Percentiles rank a stretch among this genome's conserved stretches.
Evolutionary conservation across 2,113 vertebrate species (phyloP).

Genomic region (Halichoeres trimaculatus): DNA sequence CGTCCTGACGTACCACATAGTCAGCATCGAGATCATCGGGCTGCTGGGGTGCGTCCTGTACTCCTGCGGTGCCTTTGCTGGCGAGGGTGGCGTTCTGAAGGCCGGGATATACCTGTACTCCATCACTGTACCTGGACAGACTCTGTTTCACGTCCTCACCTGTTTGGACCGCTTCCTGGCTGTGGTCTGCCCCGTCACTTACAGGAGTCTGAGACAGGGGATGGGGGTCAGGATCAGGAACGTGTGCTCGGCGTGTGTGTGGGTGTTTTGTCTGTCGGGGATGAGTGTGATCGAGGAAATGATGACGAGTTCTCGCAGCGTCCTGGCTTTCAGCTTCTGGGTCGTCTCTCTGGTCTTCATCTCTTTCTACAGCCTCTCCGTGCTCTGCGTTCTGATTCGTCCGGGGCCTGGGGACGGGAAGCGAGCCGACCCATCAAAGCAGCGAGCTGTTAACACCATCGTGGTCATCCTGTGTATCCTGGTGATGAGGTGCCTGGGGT

Average conservation of each 20-base stretch:
- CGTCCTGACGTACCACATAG: constrained; percentile 29
- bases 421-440: too few relatives aligned
- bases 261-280: constrained; percentile 16
- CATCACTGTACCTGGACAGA: neutral
- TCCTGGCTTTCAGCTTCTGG: too few relatives aligned
- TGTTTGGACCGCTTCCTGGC: constrained; percentile 32
- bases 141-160: neutral
- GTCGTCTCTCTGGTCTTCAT: too few relatives aligned
- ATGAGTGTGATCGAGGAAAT: too few relatives aligned
- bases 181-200: constrained; percentile 35
- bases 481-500: too few relatives aligned
- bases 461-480: too few relatives aligned
- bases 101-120: neutral
- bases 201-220: constrained; percentile 16
- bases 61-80: neutral
- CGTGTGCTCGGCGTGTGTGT: constrained; percentile 12
- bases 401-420: too few relatives aligned
- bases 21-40: constrained; percentile 6
- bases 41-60: neutral
- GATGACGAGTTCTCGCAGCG: too few relatives aligned
- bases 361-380: too few relatives aligned
- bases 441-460: too few relatives aligned
- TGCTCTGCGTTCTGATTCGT: too few relatives aligned
- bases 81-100: too few relatives aligned
- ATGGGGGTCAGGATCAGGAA: constrained; percentile 20